These are phyloP conservation scores for Ameiurus melas DNA, from an alignment of 2,113 vertebrate genomes.

Conservation along the genomic window DNA sequence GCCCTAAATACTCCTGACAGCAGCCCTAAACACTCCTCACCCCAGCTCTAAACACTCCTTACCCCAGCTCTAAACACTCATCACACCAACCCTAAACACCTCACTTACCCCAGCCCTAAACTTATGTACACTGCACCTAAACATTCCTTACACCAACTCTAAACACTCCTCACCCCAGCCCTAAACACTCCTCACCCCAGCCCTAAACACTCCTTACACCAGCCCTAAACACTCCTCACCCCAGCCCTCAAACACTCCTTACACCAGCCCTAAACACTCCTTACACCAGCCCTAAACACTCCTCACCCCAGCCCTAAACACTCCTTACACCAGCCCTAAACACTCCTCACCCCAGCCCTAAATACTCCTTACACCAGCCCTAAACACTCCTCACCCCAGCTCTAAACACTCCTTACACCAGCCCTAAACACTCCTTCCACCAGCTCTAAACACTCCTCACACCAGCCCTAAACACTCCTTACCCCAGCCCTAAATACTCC, in stretches of 20 bases:
- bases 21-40: not conserved
- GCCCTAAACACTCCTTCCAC: not conserved
- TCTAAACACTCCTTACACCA: not conserved
- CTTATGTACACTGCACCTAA: too few species aligned
- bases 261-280: not conserved
- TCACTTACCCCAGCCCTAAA: not conserved
- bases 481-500: not conserved
- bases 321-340: not conserved
- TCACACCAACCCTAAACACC: not conserved
- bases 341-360: not conserved
- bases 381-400: not conserved
- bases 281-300: not conserved
- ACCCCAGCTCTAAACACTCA: not conserved
- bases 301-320: not conserved
- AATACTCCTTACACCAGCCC: too few species aligned
- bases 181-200: not conserved
- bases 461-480: not conserved
- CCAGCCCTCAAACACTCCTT: not conserved
- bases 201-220: not conserved
- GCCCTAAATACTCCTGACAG: not conserved
- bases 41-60: not conserved
- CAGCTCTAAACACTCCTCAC: not conserved
- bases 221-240: not conserved
- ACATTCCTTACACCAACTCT: not conserved
- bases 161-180: not conserved